Base-by-base conservation (phyloP, 2,888 invertebrate species). In the Eristalis arbustorum region DNA sequence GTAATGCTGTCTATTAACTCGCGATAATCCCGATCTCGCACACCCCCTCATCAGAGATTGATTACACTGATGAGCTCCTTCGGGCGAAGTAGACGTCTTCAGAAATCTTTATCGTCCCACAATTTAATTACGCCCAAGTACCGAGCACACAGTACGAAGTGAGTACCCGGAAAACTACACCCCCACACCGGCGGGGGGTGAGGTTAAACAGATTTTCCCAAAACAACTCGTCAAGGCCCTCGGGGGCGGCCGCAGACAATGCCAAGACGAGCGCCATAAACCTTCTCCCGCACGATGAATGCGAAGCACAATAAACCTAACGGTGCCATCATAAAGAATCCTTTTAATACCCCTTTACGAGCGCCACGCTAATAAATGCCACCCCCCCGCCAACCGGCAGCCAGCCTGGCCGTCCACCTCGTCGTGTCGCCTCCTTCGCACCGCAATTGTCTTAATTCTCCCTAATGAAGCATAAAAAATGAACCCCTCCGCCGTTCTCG, bases 391-490 rank as follows among this genome's bases (percentile, higher is more conserved):
- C 40, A 3, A 31, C 31, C 31, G 10, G 8, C 31, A 10, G 6
- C 31, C 31, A 31, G 6, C 31, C 8, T 25, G 31, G 37, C 37
- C 37, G 13, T 37, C 37, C 40, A n/a, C 56, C 22, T 11, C 49
- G 25, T n/a, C 57, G 23, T 28, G 59, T 59, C 59, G 59, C 59
- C 59, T 59, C 18, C n/a, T 64, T 66, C 31, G 40, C 77, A 69
- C 64, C 72, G 81, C 69, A 82, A 66, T 82, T 85, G 77, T 77
- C 85, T 85, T 85, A 81, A 85, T 85, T 85, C 82, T 74, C 56
- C 82, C 82, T 85, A 85, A 85, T 85, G 85, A 85, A 85, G 82
- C 85, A 74, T 77, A 82, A 77, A 74, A 85, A 85, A 77, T 82
- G 82, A 85, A 72, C 75, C 71, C 62, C 42, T 71, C 71, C 84